Conservation (phyloP, 2,113 vertebrate genomes). For the Clarias gariepinus region DNA sequence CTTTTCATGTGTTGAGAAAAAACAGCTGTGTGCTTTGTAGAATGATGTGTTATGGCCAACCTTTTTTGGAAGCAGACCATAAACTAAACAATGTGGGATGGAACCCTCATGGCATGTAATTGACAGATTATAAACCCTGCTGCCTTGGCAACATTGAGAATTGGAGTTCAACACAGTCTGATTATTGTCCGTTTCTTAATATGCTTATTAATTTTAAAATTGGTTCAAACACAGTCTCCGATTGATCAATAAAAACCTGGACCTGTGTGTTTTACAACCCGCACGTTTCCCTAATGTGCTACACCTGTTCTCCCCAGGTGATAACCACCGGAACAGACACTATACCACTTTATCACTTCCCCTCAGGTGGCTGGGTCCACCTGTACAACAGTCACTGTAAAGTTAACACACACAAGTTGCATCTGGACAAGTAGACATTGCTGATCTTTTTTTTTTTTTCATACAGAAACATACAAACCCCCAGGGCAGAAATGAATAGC, state of each 20-base stretch:
- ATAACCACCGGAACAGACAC: not conserved
- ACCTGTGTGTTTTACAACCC: not conserved
- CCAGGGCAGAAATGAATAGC: not conserved
- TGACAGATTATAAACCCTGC: not conserved
- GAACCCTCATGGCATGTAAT: not conserved
- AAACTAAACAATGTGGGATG: not conserved
- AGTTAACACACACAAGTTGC: not conserved
- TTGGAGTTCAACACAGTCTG: not conserved
- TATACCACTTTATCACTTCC: not conserved
- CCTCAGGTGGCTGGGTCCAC: not conserved
- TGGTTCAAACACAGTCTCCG: not conserved
- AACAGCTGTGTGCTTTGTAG: not conserved
- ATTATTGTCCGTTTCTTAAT: not conserved
- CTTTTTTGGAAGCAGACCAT: not conserved
- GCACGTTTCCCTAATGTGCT: not conserved
- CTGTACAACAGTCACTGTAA: not conserved
- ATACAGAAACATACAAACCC: not conserved
- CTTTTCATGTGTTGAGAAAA: not conserved
- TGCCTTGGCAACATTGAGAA: not conserved
- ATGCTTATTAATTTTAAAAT: not conserved
- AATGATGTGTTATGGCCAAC: not conserved
- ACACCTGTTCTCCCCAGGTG: not conserved
- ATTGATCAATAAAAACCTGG: not conserved
- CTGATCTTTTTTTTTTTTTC: not conserved
- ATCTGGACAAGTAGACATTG: not conserved